Conservation (phyloP, 2,113 vertebrate species). For the Pica pica region DNA sequence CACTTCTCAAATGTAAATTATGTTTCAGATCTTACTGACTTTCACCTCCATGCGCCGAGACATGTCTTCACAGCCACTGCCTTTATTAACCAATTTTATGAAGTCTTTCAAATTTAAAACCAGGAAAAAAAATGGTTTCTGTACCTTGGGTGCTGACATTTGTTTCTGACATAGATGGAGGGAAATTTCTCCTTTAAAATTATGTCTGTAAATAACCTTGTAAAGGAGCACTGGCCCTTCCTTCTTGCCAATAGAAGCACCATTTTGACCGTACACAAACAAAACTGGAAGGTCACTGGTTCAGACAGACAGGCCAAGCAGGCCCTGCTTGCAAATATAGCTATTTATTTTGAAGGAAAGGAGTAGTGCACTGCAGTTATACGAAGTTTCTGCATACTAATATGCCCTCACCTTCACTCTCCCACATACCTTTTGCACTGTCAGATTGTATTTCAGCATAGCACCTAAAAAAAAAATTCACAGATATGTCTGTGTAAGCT, state of each 20-base stretch:
- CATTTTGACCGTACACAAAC: neutral
- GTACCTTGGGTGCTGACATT: neutral
- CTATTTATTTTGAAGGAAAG: neutral
- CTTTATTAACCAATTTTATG: neutral
- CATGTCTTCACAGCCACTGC: neutral
- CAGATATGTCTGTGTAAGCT: neutral
- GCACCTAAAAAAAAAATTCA: neutral
- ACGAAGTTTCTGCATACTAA: neutral
- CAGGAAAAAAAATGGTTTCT: neutral
- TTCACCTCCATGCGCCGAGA: neutral
- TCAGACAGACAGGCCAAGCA: neutral
- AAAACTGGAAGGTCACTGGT: neutral
- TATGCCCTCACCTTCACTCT: neutral
- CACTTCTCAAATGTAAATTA: neutral
- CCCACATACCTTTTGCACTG: neutral
- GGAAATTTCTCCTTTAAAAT: neutral
- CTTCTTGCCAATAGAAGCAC: neutral
- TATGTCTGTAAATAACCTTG: neutral
- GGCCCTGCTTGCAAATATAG: neutral
- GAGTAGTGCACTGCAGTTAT: neutral
- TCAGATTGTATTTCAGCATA: neutral
- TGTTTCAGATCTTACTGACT: neutral
- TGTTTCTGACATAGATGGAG: neutral
- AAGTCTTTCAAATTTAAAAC: neutral
- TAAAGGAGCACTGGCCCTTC: neutral